Base-by-base conservation (phyloP, 2,797 vertebrate species). In the Erpetoichthys calabaricus region DNA sequence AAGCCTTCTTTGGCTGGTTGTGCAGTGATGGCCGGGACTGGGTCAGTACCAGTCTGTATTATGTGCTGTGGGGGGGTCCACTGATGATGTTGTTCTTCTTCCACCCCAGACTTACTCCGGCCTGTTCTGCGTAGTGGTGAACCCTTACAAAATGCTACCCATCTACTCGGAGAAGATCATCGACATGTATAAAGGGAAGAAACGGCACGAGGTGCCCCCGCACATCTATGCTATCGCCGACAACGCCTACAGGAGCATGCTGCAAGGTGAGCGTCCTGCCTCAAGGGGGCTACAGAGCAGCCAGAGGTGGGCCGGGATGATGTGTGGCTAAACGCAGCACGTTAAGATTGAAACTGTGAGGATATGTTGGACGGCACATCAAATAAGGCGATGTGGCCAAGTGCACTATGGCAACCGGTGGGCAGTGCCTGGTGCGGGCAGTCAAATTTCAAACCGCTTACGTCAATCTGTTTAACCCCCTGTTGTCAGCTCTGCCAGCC, bases 101-200 rank as follows among this genome's bases (percentile, higher is more conserved):
- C 42, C 7, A 58, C 25, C 6, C 45, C 79, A 98, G 94, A 98
- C 95, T 0, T 98, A 97, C 72, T 98, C 95, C 0, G 94, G 95
- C 62, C 88, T 98, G 63, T 98, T 98, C 84, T 98, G 95, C 0
- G 94, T 98, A 55, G 95, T 98, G 69, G 73, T 98, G 63, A 98
- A 98, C 63, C 95, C 95, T 1, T 98, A 98, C 65, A 98, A 98
- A 77, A 85, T 93, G 67, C 80, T 98, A 67, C 94, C 95, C 73
- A 98, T 98, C 77, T 98, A 98, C 69, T 94, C 92, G 0, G 95
- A 98, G 79, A 97, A 97, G 83, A 98, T 98, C 47, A 88, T 98
- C 0, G 94, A 98, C 45, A 95, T 98, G 92, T 98, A 98, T 82
- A 98, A 97, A 83, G 95, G 95, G 59, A 98, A 98, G 82, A 98